A percentile compares a stretch with the other conserved stretches of the same genome.
These are phyloP conservation scores for Dicentrarchus labrax DNA, from an alignment of 2,113 vertebrate genomes.

Conservation along the genomic window DNA sequence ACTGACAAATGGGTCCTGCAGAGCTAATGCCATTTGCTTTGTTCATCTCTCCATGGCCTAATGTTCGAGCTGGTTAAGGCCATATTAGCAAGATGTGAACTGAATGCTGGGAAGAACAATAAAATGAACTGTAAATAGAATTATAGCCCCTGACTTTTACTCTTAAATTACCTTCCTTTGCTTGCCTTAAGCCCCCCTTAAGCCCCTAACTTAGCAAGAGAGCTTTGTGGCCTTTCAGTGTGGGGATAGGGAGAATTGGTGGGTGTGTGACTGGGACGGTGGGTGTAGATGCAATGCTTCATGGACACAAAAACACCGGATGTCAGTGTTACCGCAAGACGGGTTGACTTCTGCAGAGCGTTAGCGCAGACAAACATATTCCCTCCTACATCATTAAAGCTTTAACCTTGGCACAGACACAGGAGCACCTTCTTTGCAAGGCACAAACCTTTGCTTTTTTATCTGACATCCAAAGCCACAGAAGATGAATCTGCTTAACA, in stretches of 20 bases:
- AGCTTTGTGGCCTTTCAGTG: slow-evolving; percentile 57
- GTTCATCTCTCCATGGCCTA: slow-evolving; percentile 62
- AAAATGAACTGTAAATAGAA: slow-evolving; percentile 82
- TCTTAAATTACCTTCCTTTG: slow-evolving; percentile 64
- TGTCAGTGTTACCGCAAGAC: slow-evolving; percentile 27
- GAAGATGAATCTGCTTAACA: slow-evolving; percentile 12
- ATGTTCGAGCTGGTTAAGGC: slow-evolving; percentile 58
- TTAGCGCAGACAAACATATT: slow-evolving; percentile 24
- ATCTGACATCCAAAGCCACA: slow-evolving; percentile 41
- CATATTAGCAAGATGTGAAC: slow-evolving; percentile 82
- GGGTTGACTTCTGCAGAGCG: neutral
- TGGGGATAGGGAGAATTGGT: slow-evolving; percentile 28
- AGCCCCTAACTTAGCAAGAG: slow-evolving; percentile 56
- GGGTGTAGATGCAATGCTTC: slow-evolving; percentile 32
- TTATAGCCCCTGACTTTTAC: slow-evolving; percentile 77
- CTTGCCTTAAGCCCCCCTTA: slow-evolving; percentile 66
- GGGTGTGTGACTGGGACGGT: slow-evolving; percentile 19
- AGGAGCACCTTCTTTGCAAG: slow-evolving; percentile 17
- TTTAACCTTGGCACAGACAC: slow-evolving; percentile 44
- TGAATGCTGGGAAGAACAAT: slow-evolving; percentile 83
- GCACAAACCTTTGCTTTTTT: slow-evolving; percentile 13
- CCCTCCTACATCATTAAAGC: slow-evolving; percentile 27
- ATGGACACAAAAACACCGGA: slow-evolving; percentile 43
- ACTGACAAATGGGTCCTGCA: slow-evolving; percentile 69
- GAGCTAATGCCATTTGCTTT: slow-evolving; percentile 60